These are phyloP conservation scores for Ivindomyrus marchei DNA, from an alignment of 2,113 vertebrate species.

Conservation along the genomic window DNA sequence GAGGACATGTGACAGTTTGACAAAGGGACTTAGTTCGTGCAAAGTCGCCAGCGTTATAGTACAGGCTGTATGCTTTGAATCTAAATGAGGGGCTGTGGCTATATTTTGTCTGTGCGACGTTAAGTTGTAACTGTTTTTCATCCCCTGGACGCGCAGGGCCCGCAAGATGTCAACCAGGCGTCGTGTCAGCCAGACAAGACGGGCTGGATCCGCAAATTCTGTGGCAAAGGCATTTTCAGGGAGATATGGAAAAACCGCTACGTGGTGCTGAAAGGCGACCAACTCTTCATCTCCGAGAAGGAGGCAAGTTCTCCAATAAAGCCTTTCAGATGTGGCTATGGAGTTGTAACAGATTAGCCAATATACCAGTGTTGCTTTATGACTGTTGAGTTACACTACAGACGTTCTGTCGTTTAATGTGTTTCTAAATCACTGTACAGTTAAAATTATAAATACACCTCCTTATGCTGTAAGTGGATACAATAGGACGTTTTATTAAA, in stretches of 20 bases:
- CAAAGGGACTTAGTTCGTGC: not conserved
- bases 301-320: conserved; percentile 64
- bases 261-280: conserved; percentile 81
- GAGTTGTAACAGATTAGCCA: not conserved
- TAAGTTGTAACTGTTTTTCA: not conserved
- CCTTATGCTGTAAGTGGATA: not conserved
- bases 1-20: not conserved
- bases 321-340: not conserved
- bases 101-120: not conserved
- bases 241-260: conserved; percentile 92
- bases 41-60: not conserved
- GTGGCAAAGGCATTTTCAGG: conserved; percentile 89
- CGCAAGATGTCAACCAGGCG: conserved; percentile 65
- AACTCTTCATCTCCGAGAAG: conserved; percentile 83
- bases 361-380: not conserved
- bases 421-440: not conserved
- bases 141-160: conserved; percentile 56
- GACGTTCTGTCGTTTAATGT: not conserved
- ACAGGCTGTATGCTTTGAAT: not conserved
- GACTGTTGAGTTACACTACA: not conserved
- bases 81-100: conserved; percentile 3
- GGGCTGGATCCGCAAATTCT: conserved; percentile 94
- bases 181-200: conserved; percentile 74
- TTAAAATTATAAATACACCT: not conserved
- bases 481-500: not conserved